phyloP scores from a whole-genome alignment of 2,888 invertebrate genomes.

The Drosophila pseudotalamancana region DNA sequence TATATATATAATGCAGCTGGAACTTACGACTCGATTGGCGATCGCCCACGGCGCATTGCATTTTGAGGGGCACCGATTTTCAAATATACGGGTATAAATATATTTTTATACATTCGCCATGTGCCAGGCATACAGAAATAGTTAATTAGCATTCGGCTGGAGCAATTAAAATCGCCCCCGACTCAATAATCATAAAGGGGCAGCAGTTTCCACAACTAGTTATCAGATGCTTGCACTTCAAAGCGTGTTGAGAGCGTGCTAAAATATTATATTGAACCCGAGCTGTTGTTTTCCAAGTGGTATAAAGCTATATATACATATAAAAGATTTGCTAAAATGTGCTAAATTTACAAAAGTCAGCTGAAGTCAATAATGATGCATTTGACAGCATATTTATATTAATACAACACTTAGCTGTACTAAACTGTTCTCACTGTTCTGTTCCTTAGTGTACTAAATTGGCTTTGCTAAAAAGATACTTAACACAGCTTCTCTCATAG shows the following conservation, averaged over 20 bases:
- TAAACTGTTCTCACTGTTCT: too few relatives aligned
- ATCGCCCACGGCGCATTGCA: slow-evolving; percentile 36
- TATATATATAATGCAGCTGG: slow-evolving; percentile 15
- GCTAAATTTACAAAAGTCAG: neutral
- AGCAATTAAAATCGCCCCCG: slow-evolving; percentile 44
- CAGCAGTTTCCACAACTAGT: neutral
- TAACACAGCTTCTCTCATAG: too few relatives aligned
- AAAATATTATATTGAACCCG: neutral
- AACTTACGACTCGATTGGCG: slow-evolving; percentile 25
- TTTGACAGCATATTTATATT: too few relatives aligned
- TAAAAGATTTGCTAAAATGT: neutral
- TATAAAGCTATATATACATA: neutral
- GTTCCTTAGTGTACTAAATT: too few relatives aligned
- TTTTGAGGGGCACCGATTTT: slow-evolving; percentile 20
- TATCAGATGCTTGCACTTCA: slow-evolving; percentile 1
- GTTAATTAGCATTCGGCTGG: slow-evolving; percentile 37
- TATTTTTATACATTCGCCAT: slow-evolving; percentile 24
- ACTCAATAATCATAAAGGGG: slow-evolving; percentile 13
- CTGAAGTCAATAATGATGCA: neutral
- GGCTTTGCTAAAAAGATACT: too few relatives aligned
- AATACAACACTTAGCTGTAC: neutral
- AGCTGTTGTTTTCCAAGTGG: neutral
- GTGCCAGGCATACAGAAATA: slow-evolving; percentile 44
- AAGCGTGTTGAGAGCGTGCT: slow-evolving; percentile 6
- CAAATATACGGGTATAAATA: slow-evolving; percentile 19